These are phyloP conservation scores for Ispidina picta DNA, from an alignment of 2,797 vertebrate species.

Conservation along the genomic window DNA sequence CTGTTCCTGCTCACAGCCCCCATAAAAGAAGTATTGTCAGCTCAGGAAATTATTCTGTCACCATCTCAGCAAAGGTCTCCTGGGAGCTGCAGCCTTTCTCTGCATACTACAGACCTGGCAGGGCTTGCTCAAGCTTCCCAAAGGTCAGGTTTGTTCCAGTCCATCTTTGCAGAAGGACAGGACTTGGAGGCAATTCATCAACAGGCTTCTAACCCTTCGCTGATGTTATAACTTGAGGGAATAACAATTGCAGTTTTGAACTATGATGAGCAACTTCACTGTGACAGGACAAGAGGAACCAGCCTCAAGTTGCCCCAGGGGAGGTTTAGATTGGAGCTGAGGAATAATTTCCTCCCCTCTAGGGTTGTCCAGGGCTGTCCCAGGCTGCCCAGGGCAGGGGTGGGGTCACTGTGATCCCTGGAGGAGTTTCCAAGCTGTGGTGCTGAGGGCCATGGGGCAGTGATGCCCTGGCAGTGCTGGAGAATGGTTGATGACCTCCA, in stretches of 20 bases:
- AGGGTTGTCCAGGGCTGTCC: too few species aligned
- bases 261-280: neutral
- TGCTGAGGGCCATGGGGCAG: too few species aligned
- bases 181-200: neutral
- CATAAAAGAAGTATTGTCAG: neutral
- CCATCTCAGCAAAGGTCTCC: neutral
- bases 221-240: neutral
- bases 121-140: neutral
- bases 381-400: too few species aligned
- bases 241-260: neutral
- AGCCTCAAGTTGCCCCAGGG: too few species aligned
- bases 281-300: too few species aligned
- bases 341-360: too few species aligned
- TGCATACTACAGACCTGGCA: neutral
- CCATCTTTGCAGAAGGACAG: neutral
- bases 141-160: neutral
- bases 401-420: too few species aligned
- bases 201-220: neutral
- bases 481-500: too few species aligned
- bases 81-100: neutral
- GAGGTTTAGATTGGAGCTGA: too few species aligned
- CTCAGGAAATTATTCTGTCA: neutral
- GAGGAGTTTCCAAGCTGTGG: too few species aligned
- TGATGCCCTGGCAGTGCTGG: too few species aligned
- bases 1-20: neutral